A percentile compares a stretch with the other conserved stretches of the same genome.
Evolutionary conservation across 2,888 invertebrate species (phyloP).

Genomic region (Platynereis dumerilii): DNA sequence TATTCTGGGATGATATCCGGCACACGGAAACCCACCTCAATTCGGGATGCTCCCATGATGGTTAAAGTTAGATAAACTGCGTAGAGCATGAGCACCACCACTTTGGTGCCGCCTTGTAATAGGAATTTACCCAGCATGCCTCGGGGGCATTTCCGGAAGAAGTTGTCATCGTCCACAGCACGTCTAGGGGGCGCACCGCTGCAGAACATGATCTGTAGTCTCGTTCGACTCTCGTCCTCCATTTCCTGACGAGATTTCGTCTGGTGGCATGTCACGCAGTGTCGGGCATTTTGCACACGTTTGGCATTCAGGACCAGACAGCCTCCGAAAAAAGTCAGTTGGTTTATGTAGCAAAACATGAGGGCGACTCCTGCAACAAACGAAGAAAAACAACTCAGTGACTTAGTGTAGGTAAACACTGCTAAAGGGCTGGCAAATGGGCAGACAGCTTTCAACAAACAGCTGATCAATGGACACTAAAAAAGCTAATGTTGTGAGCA

Average conservation of each 20-base stretch:
- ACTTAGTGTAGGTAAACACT: no score
- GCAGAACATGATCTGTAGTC: constrained; percentile 21
- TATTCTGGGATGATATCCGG: constrained; percentile 34
- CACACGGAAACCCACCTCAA: constrained; percentile 37
- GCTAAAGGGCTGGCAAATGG: no score
- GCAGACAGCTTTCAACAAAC: no score
- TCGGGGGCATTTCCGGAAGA: constrained; percentile 25
- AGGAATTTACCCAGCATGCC: constrained; percentile 22
- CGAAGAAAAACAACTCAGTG: constrained; percentile 6
- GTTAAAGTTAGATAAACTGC: constrained; percentile 34
- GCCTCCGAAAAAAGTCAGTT: constrained; percentile 49
- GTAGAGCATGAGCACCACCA: constrained; percentile 27
- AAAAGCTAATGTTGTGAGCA: no score
- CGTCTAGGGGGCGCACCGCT: constrained; percentile 26
- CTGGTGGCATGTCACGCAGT: constrained; percentile 39
- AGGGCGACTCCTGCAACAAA: constrained; percentile 49
- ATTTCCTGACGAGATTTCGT: constrained; percentile 35
- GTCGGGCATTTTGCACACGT: constrained; percentile 39
- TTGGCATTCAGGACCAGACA: constrained; percentile 50
- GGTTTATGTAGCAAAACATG: constrained; percentile 51
- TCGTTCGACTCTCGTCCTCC: constrained; percentile 23
- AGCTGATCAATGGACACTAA: no score
- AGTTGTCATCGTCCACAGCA: constrained; percentile 32
- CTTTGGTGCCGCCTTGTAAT: constrained; percentile 32
- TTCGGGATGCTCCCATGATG: constrained; percentile 34